A percentile compares a stretch with the other conserved stretches of the same genome.
Evolutionary conservation across 2,888 invertebrate genomes (phyloP).

Genomic region (Eilema griseolum): DNA sequence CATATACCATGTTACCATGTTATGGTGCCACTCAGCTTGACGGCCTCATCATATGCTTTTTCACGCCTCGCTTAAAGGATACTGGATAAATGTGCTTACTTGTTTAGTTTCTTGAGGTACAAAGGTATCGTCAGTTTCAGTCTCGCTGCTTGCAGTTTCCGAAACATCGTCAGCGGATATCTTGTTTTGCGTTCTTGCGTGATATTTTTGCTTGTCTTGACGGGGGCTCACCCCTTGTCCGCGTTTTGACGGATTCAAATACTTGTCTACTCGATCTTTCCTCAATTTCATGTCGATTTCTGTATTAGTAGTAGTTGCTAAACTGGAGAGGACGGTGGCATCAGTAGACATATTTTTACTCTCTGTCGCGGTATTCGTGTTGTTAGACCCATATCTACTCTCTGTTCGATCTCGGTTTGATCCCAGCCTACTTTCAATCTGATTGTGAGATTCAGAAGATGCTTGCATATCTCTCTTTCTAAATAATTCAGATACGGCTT

Average conservation of each 20-base stretch:
- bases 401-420: conserved; percentile 25
- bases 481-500: conserved; percentile 57
- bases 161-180: conserved; percentile 32
- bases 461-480: conserved; percentile 49
- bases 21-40: no score
- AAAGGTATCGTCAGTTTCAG: conserved; percentile 46
- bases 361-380: conserved; percentile 1
- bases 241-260: conserved; percentile 19
- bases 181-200: conserved; percentile 21
- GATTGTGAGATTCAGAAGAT: conserved; percentile 46
- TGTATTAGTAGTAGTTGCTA: conserved; percentile 36
- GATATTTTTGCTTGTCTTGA: conserved; percentile 10
- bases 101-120: conserved; percentile 41
- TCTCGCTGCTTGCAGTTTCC: conserved; percentile 48
- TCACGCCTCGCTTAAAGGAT: no score
- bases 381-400: conserved; percentile 32
- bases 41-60: not conserved
- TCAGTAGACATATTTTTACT: conserved; percentile 28
- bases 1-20: no score
- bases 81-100: conserved; percentile 23
- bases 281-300: conserved; percentile 18
- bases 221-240: not conserved
- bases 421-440: conserved; percentile 8
- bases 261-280: conserved; percentile 26
- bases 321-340: conserved; percentile 31